phyloP scores from a whole-genome alignment of 2,113 vertebrate genomes.

The Engraulis encrasicolus region DNA sequence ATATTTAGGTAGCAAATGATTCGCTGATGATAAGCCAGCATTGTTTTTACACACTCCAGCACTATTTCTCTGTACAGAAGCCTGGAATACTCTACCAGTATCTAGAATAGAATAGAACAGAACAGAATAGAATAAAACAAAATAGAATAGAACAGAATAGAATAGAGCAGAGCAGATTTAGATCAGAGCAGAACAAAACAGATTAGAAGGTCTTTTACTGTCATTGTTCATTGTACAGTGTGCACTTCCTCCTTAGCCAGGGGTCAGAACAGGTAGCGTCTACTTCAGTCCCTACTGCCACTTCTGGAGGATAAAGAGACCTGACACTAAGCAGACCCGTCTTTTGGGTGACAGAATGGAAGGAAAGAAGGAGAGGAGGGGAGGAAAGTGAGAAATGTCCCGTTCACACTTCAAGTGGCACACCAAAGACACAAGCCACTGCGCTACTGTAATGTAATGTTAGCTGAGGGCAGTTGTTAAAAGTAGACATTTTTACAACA shows the following conservation, averaged over 20 bases:
- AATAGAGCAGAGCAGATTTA: too few relatives aligned
- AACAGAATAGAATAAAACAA: too few relatives aligned
- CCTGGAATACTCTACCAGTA: too few relatives aligned
- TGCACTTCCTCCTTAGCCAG: too few relatives aligned
- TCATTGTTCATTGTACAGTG: too few relatives aligned
- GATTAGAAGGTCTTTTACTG: too few relatives aligned
- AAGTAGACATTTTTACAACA: neutral
- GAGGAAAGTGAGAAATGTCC: too few relatives aligned
- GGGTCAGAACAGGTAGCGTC: neutral
- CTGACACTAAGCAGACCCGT: neutral
- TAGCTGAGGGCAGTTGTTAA: neutral
- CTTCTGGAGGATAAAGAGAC: neutral
- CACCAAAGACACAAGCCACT: neutral
- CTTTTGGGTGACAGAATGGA: slow-evolving; percentile 1
- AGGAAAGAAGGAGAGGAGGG: neutral
- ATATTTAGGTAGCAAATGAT: slow-evolving; percentile 57
- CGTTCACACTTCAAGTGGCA: neutral
- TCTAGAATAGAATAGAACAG: too few relatives aligned
- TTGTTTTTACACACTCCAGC: neutral
- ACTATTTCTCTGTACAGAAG: too few relatives aligned
- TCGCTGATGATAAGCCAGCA: slow-evolving; percentile 12
- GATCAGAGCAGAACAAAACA: too few relatives aligned
- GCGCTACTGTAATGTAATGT: neutral
- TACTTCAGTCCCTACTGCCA: neutral
- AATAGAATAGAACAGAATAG: too few relatives aligned